Conservation (phyloP, 2,113 vertebrate species). For the Hystrix cristata region DNA sequence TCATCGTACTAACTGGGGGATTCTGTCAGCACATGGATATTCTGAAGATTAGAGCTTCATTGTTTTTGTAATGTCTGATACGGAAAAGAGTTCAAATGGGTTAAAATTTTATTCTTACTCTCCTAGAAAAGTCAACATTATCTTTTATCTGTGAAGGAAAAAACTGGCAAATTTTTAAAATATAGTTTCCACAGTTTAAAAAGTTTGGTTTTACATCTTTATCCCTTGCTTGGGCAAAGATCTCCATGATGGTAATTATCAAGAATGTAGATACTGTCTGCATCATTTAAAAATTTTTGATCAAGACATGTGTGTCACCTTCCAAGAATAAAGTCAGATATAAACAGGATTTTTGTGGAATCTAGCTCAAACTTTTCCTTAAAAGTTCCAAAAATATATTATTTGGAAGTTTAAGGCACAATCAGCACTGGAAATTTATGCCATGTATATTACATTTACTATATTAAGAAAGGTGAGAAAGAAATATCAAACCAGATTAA, state of each 20-base stretch:
- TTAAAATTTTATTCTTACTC: constrained; percentile 38
- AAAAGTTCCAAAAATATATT: constrained; percentile 9
- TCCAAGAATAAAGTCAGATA: constrained; percentile 26
- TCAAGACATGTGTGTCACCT: neutral
- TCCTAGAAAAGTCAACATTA: constrained; percentile 8
- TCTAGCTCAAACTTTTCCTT: constrained; percentile 17
- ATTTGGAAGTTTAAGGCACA: constrained; percentile 29
- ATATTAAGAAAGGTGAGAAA: neutral
- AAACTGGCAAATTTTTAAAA: neutral
- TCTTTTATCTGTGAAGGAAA: constrained; percentile 3
- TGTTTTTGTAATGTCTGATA: constrained; percentile 52
- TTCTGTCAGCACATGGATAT: neutral
- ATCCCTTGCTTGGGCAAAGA: constrained; percentile 8
- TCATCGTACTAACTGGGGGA: neutral
- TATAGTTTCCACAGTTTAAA: constrained; percentile 1
- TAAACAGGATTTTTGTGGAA: neutral
- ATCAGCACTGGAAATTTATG: constrained; percentile 36
- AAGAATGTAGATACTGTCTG: neutral
- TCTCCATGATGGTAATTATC: neutral
- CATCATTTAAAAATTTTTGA: neutral
- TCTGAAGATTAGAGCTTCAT: neutral
- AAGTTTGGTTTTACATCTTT: neutral
- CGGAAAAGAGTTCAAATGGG: constrained; percentile 27
- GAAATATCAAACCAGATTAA: neutral
- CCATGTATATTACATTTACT: neutral